Evolutionary conservation across 2,113 vertebrate genomes (phyloP).

Genomic region (Notothenia rossii): DNA sequence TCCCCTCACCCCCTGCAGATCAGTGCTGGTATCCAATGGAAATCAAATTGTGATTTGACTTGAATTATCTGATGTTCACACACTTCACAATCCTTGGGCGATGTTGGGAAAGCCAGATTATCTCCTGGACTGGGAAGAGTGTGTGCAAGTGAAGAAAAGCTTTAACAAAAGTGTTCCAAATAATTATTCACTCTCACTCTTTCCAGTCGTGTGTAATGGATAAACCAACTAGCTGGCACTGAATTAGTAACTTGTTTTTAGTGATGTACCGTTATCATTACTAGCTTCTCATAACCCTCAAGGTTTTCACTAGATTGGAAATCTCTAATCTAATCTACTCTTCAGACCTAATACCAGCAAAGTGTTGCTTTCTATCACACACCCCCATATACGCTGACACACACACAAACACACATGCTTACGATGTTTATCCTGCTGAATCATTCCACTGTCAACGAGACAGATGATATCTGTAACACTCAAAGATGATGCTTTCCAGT

Average conservation of each 20-base stretch:
- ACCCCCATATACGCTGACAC: conserved; percentile 14
- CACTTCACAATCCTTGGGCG: conserved; percentile 46
- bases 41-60: conserved; percentile 54
- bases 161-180: conserved; percentile 41
- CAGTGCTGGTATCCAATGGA: conserved; percentile 27
- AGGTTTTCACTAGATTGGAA: conserved; percentile 37
- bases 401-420: neutral
- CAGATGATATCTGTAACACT: conserved; percentile 48
- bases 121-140: neutral
- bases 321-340: conserved; percentile 66
- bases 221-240: conserved; percentile 28
- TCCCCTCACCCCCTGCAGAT: conserved; percentile 18
- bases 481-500: conserved; percentile 32
- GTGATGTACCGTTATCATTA: conserved; percentile 67
- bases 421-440: conserved; percentile 50
- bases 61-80: conserved; percentile 59
- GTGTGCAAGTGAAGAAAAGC: neutral
- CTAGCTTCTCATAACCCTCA: conserved; percentile 50
- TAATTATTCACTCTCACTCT: conserved; percentile 43
- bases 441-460: conserved; percentile 51
- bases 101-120: conserved; percentile 33
- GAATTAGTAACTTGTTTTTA: conserved; percentile 58
- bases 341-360: conserved; percentile 30
- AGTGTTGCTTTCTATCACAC: conserved; percentile 42
- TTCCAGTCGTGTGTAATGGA: conserved; percentile 32